Evolutionary conservation across 2,888 invertebrate genomes (phyloP).

Genomic region (Drosophila aldrichi): DNA sequence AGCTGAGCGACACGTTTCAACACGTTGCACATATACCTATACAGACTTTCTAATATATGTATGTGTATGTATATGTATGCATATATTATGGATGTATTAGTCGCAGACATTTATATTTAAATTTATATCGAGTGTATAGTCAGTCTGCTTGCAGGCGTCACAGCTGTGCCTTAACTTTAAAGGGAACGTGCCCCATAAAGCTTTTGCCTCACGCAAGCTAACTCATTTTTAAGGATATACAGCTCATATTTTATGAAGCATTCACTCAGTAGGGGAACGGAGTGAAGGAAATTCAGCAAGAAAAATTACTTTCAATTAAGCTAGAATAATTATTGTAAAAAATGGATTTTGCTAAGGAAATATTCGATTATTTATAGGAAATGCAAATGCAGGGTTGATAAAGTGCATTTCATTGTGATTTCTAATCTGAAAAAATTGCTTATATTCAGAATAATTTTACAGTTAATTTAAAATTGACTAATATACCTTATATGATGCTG

Average conservation of each 20-base stretch:
- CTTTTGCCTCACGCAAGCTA: background rate
- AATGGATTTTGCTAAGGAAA: no score
- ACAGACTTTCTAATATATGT: background rate
- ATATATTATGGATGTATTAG: background rate
- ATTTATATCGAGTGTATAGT: background rate
- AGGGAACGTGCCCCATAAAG: slow-evolving; percentile 1
- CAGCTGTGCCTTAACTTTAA: slow-evolving; percentile 17
- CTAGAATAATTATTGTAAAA: background rate
- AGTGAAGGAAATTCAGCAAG: background rate
- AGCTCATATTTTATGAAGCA: slow-evolving; percentile 9
- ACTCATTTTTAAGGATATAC: background rate
- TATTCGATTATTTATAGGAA: no score
- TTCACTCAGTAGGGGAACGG: background rate
- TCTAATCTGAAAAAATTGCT: no score
- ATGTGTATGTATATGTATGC: background rate
- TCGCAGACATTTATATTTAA: slow-evolving; percentile 4
- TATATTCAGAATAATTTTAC: no score
- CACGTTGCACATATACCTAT: background rate
- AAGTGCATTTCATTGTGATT: no score
- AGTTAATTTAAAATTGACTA: no score
- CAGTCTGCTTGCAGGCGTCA: slow-evolving; percentile 14
- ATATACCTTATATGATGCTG: no score
- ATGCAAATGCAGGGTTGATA: no score
- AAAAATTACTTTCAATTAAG: background rate
- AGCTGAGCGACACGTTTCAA: slow-evolving; percentile 30